Evolutionary conservation across 2,113 vertebrate species (phyloP), one percentile per base, ranked within the genome.

Genomic region (Pedetes capensis): DNA sequence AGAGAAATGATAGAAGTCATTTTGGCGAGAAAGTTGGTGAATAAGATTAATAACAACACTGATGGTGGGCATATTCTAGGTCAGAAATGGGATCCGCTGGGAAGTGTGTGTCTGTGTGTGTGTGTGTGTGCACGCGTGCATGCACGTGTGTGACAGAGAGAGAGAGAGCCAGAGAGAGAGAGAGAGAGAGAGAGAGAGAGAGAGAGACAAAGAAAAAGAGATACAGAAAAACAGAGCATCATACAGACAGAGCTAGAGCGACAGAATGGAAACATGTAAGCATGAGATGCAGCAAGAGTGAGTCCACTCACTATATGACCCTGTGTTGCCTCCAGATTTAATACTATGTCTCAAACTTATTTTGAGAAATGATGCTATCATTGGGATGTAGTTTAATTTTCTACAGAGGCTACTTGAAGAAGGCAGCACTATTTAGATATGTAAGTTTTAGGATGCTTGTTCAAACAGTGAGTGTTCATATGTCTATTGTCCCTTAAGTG

Each of bases 1-100:
- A 86, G 49, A 39, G 37, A 91, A 95, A 86, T 57, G 80, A 78
- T 37, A 69, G 86, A 61, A 95, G 79, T 79, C 37, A 81, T 68
- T 93, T 69, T 92, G 55, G 42, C 85, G 72, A 85, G 8, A 81
- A 75, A 27, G 7, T 6, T 94, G 66, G 34, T 61, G 74, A 87
- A 55, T 79, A 82, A 85, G 25, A 47, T 87, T 80, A 84, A 68
- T 78, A 47, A n/a, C 57, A 76, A 44, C 6, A 49, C 34, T 22
- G 42, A 29, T 5, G 94, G 63, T 51, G n/a, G 39, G 39, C 5
- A 44, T 78, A 82, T 63, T 94, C 64, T 93, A 91, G 66, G 20
- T 37, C 39, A 44, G 42, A 80, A 80, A 83, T 63, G 39, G 71
- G 49, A 49, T 55, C 34, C 68, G 44, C 47, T 32, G 25, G 57